Conservation (phyloP, 2,797 vertebrate species). For the Myoxocephalus aenaeus region DNA sequence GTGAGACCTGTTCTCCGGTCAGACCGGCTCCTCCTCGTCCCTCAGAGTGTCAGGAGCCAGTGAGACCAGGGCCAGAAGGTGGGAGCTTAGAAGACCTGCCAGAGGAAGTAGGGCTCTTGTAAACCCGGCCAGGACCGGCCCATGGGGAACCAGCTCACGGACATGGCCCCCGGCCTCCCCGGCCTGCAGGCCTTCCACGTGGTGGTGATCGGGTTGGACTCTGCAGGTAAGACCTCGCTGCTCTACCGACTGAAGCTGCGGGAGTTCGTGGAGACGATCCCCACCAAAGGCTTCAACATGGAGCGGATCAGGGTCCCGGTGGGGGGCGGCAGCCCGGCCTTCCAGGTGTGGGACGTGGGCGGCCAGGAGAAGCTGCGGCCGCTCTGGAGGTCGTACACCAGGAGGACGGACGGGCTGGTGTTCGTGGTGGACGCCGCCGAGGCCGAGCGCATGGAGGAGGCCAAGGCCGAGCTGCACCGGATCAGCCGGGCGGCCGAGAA, state of each 20-base stretch:
- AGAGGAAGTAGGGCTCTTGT: neutral
- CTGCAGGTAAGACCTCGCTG: conserved; percentile 86
- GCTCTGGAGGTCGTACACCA: conserved; percentile 87
- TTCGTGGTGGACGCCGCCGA: conserved; percentile 86
- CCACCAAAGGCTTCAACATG: conserved; percentile 89
- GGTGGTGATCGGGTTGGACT: conserved; percentile 86
- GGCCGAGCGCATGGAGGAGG: conserved; percentile 85
- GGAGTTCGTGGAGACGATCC: conserved; percentile 86
- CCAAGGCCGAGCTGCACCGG: conserved; percentile 84
- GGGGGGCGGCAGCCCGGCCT: conserved; percentile 70
- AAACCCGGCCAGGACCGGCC: neutral
- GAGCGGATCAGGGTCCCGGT: conserved; percentile 84
- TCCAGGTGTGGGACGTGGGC: conserved; percentile 88
- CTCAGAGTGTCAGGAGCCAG: neutral
- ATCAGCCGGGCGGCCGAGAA: conserved; percentile 83
- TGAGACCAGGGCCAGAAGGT: neutral
- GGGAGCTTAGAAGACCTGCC: conserved; percentile 3
- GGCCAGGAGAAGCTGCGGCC: conserved; percentile 88
- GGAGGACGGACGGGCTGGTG: conserved; percentile 86
- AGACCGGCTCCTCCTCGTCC: conserved; percentile 1
- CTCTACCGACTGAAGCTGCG: conserved; percentile 86
- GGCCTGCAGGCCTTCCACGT: conserved; percentile 83
- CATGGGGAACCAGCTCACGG: conserved; percentile 88
- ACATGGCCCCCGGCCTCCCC: conserved; percentile 83
- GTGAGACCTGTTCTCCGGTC: conserved; percentile 36